Base-by-base conservation (phyloP, 2,888 invertebrate genomes). In the Marronus borbonicus region DNA sequence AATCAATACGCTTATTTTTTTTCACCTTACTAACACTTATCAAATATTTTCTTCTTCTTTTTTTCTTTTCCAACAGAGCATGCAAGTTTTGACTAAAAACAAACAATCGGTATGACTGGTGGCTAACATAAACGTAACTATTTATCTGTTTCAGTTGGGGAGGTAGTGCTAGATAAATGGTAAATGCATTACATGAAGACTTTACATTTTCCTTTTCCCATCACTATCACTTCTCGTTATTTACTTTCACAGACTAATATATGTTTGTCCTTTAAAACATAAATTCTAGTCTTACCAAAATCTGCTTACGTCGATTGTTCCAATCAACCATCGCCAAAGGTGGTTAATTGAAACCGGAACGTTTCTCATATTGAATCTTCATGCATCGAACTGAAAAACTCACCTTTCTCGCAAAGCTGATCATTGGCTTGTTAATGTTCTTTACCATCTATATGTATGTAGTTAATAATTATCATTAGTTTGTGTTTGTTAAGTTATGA, bases 101-200 rank as follows among this genome's bases (percentile, higher is more conserved):
- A 52, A 69, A 69, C 14, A 17, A 70, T 39, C 58, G 58, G 55
- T 39, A 31, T 65, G 31, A 66, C 55, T 55, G 66, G 17, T 60
- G 28, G 62, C 77, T 77, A 62, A 77, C 70, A 31, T 50, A 28
- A 62, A 49, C 39, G 28, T 70, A 49, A 70, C 55, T 55, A 31
- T 80, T 81, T 81, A 76, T 87, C 85, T 88, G 86, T 92, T 93
- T 88, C 93, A 93, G 93, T 91, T 92, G 92, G 92, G 90, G 93
- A 93, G 88, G 90, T 89, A 90, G 93, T 93, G 90, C 87, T 92
- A 90, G 92, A 92, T 91, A 93, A 91, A 91, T 93, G 93, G 93
- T 91, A 91, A n/a, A 90, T 88, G 89, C 80, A 76, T 60, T 55
- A 77, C 70, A 36, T 69, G 77, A 77, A 77, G 77, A 77, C 76